These are phyloP conservation scores for Cladopsammia gracilis DNA, from an alignment of 64 coral and sea anemone genomes.

Conservation along the genomic window DNA sequence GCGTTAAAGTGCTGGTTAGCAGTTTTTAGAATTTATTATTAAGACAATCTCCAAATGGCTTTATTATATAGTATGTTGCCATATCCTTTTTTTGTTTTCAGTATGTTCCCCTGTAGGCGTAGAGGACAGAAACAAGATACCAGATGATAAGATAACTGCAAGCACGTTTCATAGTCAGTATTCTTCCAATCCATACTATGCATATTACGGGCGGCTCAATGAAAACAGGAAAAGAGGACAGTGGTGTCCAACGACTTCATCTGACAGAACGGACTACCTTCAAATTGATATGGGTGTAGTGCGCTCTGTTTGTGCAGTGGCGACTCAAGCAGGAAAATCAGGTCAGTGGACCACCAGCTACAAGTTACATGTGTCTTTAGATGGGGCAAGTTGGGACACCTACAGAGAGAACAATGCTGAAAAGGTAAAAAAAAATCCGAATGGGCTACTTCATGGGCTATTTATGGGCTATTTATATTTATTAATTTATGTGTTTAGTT, in stretches of 20 bases:
- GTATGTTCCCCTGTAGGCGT: neutral
- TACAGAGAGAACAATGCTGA: neutral
- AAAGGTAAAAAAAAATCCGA: neutral
- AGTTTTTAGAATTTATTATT: no score
- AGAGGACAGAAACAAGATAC: neutral
- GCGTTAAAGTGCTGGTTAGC: no score
- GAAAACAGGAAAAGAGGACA: neutral
- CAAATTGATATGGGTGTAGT: neutral
- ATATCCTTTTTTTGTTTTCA: neutral
- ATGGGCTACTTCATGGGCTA: no score
- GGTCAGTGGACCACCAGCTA: neutral
- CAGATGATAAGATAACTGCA: neutral
- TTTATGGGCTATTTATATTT: no score
- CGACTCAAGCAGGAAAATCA: neutral
- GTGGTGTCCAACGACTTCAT: neutral
- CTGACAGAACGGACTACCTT: slow-evolving; percentile 9
- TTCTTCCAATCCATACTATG: no score
- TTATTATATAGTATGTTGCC: no score
- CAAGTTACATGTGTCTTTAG: neutral
- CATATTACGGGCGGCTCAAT: neutral
- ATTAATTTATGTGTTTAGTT: no score
- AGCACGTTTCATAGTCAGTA: no score
- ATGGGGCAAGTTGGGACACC: neutral
- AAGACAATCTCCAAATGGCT: no score
- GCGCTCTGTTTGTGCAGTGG: neutral